Evolutionary conservation across 2,113 vertebrate species (phyloP).

Genomic region (Syngnathoides biaculeatus): DNA sequence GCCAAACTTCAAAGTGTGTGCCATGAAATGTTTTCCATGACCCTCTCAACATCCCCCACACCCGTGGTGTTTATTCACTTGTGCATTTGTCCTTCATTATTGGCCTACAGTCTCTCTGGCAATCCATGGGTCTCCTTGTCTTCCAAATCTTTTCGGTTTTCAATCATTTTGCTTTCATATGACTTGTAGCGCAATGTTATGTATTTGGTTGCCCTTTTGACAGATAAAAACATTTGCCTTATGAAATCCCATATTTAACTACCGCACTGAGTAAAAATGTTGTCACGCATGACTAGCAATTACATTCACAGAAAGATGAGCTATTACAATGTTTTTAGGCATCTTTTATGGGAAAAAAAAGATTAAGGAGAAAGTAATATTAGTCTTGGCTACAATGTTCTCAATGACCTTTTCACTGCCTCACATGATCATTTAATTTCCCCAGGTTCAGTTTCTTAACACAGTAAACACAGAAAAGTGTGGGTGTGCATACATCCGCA

Average conservation of each 20-base stretch:
- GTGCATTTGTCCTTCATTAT: background rate
- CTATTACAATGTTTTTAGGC: constrained; percentile 19
- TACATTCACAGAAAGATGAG: constrained; percentile 8
- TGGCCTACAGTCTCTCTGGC: constrained; percentile 3
- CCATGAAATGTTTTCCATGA: too few relatives aligned
- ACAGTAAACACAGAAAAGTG: background rate
- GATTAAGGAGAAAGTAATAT: background rate
- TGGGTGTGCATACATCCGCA: too few relatives aligned
- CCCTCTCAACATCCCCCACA: too few relatives aligned
- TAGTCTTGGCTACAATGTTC: background rate
- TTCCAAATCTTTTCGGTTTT: background rate
- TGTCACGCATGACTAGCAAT: background rate
- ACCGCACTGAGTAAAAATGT: constrained; percentile 9
- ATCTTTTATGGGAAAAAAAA: constrained; percentile 20
- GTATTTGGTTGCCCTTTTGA: background rate
- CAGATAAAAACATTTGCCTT: background rate
- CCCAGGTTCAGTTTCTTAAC: background rate
- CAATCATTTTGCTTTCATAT: constrained; percentile 6
- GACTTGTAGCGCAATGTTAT: background rate
- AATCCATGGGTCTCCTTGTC: constrained; percentile 8
- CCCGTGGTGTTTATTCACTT: background rate
- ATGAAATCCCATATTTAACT: background rate
- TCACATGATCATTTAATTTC: too few relatives aligned
- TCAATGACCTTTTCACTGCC: background rate
- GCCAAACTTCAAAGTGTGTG: too few relatives aligned